phyloP scores from a whole-genome alignment of 1,140 invertebrate species.

The Ips nitidus region DNA sequence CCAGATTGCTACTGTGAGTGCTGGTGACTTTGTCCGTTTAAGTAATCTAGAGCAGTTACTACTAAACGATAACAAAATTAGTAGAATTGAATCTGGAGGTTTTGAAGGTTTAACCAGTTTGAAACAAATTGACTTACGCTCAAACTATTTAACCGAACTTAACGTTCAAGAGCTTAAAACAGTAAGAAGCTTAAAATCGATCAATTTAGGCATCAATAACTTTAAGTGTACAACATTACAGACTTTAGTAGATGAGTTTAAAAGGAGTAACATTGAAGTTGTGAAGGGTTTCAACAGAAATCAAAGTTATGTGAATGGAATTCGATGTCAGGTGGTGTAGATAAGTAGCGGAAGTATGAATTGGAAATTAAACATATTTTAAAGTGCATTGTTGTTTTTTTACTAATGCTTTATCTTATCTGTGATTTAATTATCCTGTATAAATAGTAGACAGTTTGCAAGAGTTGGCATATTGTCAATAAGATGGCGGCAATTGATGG shows the following conservation, averaged over 20 bases:
- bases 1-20: conserved; percentile 14
- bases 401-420: no score
- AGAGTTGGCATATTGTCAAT: no score
- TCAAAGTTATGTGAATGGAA: conserved; percentile 24
- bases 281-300: conserved; percentile 19
- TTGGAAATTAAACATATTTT: no score
- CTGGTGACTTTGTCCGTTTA: conserved; percentile 18
- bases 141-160: conserved; percentile 31
- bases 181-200: conserved; percentile 4
- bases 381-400: no score
- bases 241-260: conserved; percentile 18
- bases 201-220: conserved; percentile 32
- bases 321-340: conserved; percentile 25
- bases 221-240: conserved; percentile 28
- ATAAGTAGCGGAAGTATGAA: background rate
- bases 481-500: no score
- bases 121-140: conserved; percentile 27
- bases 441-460: no score
- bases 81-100: conserved; percentile 4
- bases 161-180: conserved; percentile 24
- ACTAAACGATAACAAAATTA: conserved; percentile 29
- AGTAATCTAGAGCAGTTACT: conserved; percentile 21
- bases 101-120: conserved; percentile 23
- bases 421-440: background rate
- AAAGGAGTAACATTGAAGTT: conserved; percentile 14